Conservation (phyloP, 2,113 vertebrate genomes). For the Scortum barcoo region DNA sequence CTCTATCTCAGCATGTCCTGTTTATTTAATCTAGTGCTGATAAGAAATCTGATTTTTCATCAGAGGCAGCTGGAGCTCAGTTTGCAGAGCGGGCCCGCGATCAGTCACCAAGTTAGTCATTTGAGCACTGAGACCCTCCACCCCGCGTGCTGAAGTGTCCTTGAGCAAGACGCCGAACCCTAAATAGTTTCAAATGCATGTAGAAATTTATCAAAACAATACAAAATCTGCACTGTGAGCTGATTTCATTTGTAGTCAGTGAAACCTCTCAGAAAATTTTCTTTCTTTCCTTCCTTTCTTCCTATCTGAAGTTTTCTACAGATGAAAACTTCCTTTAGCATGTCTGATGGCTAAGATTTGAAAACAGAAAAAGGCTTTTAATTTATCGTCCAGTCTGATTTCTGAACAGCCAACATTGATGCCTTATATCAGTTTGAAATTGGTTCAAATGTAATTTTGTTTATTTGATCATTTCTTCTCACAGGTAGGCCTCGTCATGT, state of each 20-base stretch:
- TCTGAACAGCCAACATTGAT: not conserved
- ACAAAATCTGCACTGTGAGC: too few relatives aligned
- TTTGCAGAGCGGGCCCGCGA: not conserved
- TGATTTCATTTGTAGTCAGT: too few relatives aligned
- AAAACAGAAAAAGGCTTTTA: not conserved
- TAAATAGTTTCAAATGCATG: not conserved
- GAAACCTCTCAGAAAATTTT: too few relatives aligned
- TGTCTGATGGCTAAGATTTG: not conserved
- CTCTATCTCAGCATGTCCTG: not conserved
- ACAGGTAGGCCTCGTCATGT: not conserved
- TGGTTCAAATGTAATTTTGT: not conserved
- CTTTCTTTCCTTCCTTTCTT: too few relatives aligned
- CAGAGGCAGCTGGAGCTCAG: not conserved
- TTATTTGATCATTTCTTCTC: not conserved
- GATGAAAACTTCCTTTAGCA: not conserved
- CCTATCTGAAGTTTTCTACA: too few relatives aligned
- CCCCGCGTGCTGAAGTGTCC: not conserved
- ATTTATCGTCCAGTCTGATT: not conserved
- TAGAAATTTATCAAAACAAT: not conserved
- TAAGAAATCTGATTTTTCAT: slow-evolving; percentile 12
- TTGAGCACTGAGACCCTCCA: slow-evolving; percentile 1
- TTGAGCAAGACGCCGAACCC: not conserved
- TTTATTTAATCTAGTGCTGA: slow-evolving; percentile 13
- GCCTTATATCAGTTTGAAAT: not conserved
- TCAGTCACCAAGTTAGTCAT: not conserved